phyloP scores from a whole-genome alignment of 2,113 vertebrate genomes.

The Syngnathus scovelli region DNA sequence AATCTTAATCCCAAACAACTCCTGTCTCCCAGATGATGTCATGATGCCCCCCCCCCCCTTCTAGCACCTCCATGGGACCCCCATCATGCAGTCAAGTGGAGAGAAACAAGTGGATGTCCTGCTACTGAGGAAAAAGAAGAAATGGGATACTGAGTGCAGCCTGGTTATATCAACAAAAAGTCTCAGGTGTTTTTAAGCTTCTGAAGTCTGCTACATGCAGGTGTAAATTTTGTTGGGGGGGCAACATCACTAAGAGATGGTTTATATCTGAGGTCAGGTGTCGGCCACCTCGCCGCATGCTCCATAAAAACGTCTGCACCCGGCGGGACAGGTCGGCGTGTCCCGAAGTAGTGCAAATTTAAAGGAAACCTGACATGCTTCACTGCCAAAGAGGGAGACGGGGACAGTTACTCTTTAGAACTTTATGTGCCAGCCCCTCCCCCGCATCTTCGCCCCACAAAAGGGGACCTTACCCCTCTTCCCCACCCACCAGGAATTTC shows the following conservation, averaged over 20 bases:
- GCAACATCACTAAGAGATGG: slow-evolving; percentile 1
- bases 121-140: slow-evolving; percentile 37
- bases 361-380: slow-evolving; percentile 50
- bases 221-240: neutral
- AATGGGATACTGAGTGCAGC: slow-evolving; percentile 43
- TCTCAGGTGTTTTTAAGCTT: slow-evolving; percentile 26
- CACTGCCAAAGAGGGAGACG: slow-evolving; percentile 38
- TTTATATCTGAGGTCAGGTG: slow-evolving; percentile 33
- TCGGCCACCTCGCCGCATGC: slow-evolving; percentile 13
- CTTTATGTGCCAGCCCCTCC: slow-evolving; percentile 58
- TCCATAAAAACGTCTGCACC: slow-evolving; percentile 23
- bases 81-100: slow-evolving; percentile 30
- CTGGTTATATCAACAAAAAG: slow-evolving; percentile 25
- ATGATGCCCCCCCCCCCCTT: slow-evolving; percentile 20
- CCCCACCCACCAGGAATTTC: slow-evolving; percentile 76
- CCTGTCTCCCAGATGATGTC: slow-evolving; percentile 59
- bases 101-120: slow-evolving; percentile 36
- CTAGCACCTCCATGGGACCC: slow-evolving; percentile 10
- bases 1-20: slow-evolving; percentile 53
- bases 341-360: slow-evolving; percentile 38
- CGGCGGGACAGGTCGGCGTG: slow-evolving; percentile 40
- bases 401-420: slow-evolving; percentile 67
- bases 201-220: slow-evolving; percentile 26
- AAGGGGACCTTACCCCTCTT: slow-evolving; percentile 61
- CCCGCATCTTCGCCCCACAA: slow-evolving; percentile 61